Base-by-base conservation (phyloP, 1,140 invertebrate genomes). In the Rhyzopertha dominica region DNA sequence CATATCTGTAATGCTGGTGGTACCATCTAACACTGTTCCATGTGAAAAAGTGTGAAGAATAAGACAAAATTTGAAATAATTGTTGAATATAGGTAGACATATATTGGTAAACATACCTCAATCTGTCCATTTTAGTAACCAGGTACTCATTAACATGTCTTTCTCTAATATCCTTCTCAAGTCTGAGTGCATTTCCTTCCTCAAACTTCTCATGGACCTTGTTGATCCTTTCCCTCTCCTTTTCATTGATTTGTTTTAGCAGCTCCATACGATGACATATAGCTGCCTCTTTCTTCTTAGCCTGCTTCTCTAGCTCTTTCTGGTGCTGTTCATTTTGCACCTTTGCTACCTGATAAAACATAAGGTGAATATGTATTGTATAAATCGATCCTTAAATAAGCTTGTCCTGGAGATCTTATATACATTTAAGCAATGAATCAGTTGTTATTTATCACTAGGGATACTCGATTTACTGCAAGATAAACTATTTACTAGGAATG, bases 191-290 rank as follows among this genome's bases (percentile, higher is more conserved):
- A 5, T 77, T 54, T 4, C 80, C 81, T 62, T 84, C 81, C 48
- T 81, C 75, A 54, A 77, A 78, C 28, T 74, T 72, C 53, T 73
- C 75, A 53, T 80, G 74, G 5, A 79, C 69, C 0, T 71, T 48
- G 10, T 76, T 69, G 4, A 80, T 78, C 62, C 73, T 73, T 47
- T 80, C 72, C 16, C 69, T 69, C 59, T 84, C 81, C 51, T 82
- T 84, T 40, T 81, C 75, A 56, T 82, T 79, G 14, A 85, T 81
- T 65, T 84, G 73, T 48, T 72, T 75, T 54, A 79, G 68, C 2
- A 75, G 70, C 41, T 70, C 71, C 29, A 71, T 68, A 5, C 73
- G 61, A 39, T 76, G 72, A 19, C 62, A 49, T 25, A 70, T 65
- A 7, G 63, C 66, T 4, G 69, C 65, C 19, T 71, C 67, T 22